These are phyloP conservation scores for Cerastis rubricosa DNA, from an alignment of 2,888 invertebrate genomes.

Conservation along the genomic window DNA sequence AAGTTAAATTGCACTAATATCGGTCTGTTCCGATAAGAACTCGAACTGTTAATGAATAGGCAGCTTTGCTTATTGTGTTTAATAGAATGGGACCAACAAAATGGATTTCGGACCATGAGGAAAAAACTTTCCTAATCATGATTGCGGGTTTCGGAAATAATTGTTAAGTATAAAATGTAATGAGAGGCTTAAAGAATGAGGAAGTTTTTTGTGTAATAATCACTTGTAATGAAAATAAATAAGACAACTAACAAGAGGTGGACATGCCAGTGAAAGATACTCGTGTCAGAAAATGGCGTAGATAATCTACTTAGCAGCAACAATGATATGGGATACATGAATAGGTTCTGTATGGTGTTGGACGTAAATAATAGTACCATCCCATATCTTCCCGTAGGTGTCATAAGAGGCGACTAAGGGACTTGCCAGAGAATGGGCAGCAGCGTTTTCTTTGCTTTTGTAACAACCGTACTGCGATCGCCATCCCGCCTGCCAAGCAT, in stretches of 20 bases:
- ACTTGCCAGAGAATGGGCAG: no score
- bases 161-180: slow-evolving; percentile 7
- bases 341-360: no score
- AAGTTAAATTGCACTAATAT: slow-evolving; percentile 64
- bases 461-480: no score
- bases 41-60: slow-evolving; percentile 57
- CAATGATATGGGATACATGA: background rate
- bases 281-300: background rate
- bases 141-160: background rate
- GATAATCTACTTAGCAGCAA: background rate
- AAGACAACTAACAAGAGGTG: background rate
- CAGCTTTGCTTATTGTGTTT: slow-evolving; percentile 50
- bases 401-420: no score
- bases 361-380: no score
- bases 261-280: background rate
- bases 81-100: slow-evolving; percentile 48
- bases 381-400: no score
- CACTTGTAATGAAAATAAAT: background rate
- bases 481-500: no score
- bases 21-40: slow-evolving; percentile 49
- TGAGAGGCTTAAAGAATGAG: no score
- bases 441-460: no score
- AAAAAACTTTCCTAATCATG: slow-evolving; percentile 12
- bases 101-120: slow-evolving; percentile 31
- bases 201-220: background rate